These are phyloP conservation scores for Oxyura jamaicensis DNA, from an alignment of 2,113 vertebrate genomes.

Conservation along the genomic window DNA sequence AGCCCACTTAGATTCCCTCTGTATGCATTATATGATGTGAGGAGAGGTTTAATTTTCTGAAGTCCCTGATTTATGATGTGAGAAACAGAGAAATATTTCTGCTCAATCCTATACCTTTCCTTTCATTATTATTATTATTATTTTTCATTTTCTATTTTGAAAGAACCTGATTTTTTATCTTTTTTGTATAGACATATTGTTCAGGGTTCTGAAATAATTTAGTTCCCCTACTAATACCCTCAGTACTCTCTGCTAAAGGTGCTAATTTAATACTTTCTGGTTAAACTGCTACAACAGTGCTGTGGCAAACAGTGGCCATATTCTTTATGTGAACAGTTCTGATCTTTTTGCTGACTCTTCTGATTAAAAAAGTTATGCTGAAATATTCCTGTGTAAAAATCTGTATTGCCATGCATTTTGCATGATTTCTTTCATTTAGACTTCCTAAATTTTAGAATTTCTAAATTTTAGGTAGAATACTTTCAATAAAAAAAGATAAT, in stretches of 20 bases:
- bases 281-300: neutral
- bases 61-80: slow-evolving; percentile 56
- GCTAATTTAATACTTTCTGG: neutral
- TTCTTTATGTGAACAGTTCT: neutral
- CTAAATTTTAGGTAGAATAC: too few species aligned
- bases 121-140: neutral
- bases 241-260: neutral
- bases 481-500: too few species aligned
- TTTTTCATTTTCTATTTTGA: neutral
- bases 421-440: neutral
- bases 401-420: neutral
- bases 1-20: slow-evolving; percentile 68
- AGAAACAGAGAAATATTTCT: slow-evolving; percentile 61
- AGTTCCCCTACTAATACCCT: neutral
- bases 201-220: neutral
- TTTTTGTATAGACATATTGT: slow-evolving; percentile 1
- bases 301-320: neutral
- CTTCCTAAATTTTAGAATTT: neutral
- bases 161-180: neutral
- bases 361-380: neutral
- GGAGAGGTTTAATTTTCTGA: slow-evolving; percentile 72
- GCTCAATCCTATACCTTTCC: slow-evolving; percentile 10
- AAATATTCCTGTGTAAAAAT: neutral
- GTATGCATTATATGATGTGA: slow-evolving; percentile 65
- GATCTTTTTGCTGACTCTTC: neutral